phyloP scores from a whole-genome alignment of 2,797 vertebrate species.

The Anas georgica region DNA sequence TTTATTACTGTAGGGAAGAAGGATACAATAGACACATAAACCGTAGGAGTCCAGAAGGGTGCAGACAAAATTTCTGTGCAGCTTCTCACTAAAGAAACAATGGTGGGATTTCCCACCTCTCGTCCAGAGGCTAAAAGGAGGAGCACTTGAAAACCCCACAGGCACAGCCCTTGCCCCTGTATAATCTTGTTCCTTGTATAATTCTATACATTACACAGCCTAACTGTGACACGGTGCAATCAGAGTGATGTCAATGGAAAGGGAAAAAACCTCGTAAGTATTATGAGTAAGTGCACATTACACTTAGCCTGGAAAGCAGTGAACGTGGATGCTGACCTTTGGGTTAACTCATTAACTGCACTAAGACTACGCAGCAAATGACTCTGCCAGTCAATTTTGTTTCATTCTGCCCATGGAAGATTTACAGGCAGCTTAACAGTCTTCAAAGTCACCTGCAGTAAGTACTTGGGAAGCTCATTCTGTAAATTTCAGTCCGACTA shows the following conservation, averaged over 20 bases:
- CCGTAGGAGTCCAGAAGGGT: background rate
- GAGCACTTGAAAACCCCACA: background rate
- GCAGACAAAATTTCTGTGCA: slow-evolving; percentile 9
- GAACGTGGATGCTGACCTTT: background rate
- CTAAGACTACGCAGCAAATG: background rate
- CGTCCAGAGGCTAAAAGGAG: background rate
- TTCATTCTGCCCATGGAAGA: background rate
- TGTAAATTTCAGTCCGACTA: background rate
- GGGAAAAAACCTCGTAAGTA: background rate
- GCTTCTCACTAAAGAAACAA: background rate
- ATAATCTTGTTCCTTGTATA: background rate
- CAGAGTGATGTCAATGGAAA: background rate
- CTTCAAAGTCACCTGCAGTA: slow-evolving; percentile 9
- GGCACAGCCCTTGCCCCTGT: background rate
- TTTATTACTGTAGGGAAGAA: slow-evolving; percentile 51
- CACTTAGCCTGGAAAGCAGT: background rate
- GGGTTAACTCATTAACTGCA: background rate
- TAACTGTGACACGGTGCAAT: background rate
- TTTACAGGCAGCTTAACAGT: background rate
- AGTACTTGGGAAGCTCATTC: background rate
- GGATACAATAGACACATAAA: background rate
- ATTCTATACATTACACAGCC: background rate
- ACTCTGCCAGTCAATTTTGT: background rate
- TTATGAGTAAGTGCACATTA: background rate
- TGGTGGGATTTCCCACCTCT: background rate